phyloP scores from a whole-genome alignment of 2,797 vertebrate genomes.

The Ficedula albicollis region DNA sequence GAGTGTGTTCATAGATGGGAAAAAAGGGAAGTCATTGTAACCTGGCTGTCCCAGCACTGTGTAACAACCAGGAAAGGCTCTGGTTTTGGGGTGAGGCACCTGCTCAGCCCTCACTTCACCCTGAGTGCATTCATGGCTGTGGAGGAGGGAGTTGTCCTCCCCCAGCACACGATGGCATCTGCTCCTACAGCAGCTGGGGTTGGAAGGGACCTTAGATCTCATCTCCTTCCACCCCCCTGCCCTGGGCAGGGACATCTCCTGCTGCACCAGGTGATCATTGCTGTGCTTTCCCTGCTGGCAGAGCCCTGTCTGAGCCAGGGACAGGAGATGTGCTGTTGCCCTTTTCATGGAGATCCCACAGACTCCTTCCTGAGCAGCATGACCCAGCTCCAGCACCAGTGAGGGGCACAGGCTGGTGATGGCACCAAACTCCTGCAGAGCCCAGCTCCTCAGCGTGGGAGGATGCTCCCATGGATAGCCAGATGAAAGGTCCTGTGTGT shows the following conservation, averaged over 20 bases:
- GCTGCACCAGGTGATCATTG: too few species aligned
- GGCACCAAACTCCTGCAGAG: not conserved
- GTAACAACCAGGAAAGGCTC: accelerated
- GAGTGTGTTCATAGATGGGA: accelerated
- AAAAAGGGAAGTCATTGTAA: not conserved
- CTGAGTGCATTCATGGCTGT: accelerated
- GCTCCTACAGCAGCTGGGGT: too few species aligned
- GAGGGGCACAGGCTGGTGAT: not conserved
- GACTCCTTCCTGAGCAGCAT: not conserved
- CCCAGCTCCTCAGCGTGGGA: not conserved
- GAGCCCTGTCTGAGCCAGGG: not conserved
- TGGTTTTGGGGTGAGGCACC: not conserved
- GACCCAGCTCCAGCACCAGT: not conserved
- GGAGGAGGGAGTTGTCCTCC: not conserved
- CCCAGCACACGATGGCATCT: accelerated
- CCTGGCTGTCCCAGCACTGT: not conserved
- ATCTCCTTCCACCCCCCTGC: not conserved
- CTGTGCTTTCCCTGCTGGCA: not conserved
- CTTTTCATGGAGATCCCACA: not conserved
- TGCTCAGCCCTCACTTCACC: accelerated
- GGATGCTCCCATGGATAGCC: not conserved
- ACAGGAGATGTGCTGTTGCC: not conserved
- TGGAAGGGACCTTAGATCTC: not conserved
- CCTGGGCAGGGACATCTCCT: not conserved
- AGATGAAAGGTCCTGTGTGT: accelerated